Evolutionary conservation across 2,888 invertebrate species (phyloP), one percentile per base, ranked within the genome.

Genomic region (Drosophila macrospina): DNA sequence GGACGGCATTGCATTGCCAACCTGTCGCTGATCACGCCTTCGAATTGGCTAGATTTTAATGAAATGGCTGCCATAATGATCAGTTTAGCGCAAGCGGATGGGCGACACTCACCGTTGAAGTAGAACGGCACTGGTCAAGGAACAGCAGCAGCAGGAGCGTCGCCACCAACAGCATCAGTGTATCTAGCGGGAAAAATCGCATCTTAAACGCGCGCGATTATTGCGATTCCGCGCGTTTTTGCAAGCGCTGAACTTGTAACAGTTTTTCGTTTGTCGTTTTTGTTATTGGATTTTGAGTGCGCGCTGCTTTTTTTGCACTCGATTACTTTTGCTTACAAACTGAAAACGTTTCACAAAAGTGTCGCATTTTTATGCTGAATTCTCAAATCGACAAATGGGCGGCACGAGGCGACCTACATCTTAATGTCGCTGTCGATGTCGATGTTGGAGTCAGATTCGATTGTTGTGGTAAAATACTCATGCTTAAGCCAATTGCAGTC

Each of bases 361-460:
- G 78, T 80, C 78, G 80, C 66, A 80, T 75, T 82, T 87, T 85
- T 85, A 85, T 84, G 84, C 84, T 84, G 84, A 84, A 60, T 85
- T 84, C 55, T 82, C 75, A 84, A 69, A 74, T 87, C 60, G 63
- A 45, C 54, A 78, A 82, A 73, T 74, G 78, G 71, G 79, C 69
- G 67, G 69, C 60, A 69, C 39, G 15, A 39, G 66, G 24, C 66
- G 84, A 84, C 87, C 87, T 74, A 84, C 47, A 55, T 62, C 30
- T 30, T 24, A 32, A 44, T 26, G 24, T 26, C n/a, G 42, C 54
- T 54, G 54, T 54, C 20, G 41, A 59, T 72, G 45, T 47, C 13
- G 30, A 42, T 41, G 15, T 20, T n/a, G 24, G 32, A 59, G 11
- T 59, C 30, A 10, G 20, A 50, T 62, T 59, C 54, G 50, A 75